A percentile compares a stretch with the other conserved stretches of the same genome.
phyloP scores from a whole-genome alignment of 2,113 vertebrate species.

The Verasper variegatus region DNA sequence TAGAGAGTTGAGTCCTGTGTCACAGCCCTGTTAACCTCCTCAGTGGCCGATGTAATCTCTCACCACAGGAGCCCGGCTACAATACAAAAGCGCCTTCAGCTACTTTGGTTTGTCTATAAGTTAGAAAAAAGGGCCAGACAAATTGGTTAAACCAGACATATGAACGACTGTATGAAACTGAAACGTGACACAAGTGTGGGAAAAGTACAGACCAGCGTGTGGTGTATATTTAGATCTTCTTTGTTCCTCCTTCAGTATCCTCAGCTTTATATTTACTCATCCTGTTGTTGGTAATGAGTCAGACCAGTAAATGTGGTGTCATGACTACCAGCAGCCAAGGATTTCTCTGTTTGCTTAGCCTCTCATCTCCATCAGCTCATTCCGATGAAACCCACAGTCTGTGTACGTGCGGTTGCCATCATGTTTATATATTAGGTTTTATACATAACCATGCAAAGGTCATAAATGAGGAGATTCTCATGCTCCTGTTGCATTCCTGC shows the following conservation, averaged over 20 bases:
- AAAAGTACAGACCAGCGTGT: constrained; percentile 14
- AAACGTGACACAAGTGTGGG: background rate
- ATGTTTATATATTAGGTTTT: too few species aligned
- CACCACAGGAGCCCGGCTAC: background rate
- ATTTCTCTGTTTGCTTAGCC: constrained; percentile 44
- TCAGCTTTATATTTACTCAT: constrained; percentile 30
- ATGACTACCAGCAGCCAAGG: constrained; percentile 34
- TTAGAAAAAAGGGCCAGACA: background rate
- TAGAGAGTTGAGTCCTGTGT: constrained; percentile 73
- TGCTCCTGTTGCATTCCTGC: too few species aligned
- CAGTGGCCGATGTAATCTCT: constrained; percentile 35
- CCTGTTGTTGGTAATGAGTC: constrained; percentile 40
- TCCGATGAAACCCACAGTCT: constrained; percentile 10
- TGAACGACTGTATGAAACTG: background rate
- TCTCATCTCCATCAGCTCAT: constrained; percentile 29
- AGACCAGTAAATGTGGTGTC: constrained; percentile 52
- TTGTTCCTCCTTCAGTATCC: constrained; percentile 14
- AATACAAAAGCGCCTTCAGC: constrained; percentile 34
- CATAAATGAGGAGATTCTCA: too few species aligned
- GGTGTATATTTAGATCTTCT: constrained; percentile 27
- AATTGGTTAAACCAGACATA: background rate
- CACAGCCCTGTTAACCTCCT: constrained; percentile 63
- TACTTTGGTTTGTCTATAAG: background rate
- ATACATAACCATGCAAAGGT: too few species aligned
- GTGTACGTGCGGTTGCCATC: background rate